Base-by-base conservation (phyloP, 2,888 invertebrate species). In the Cosmia trapezina region DNA sequence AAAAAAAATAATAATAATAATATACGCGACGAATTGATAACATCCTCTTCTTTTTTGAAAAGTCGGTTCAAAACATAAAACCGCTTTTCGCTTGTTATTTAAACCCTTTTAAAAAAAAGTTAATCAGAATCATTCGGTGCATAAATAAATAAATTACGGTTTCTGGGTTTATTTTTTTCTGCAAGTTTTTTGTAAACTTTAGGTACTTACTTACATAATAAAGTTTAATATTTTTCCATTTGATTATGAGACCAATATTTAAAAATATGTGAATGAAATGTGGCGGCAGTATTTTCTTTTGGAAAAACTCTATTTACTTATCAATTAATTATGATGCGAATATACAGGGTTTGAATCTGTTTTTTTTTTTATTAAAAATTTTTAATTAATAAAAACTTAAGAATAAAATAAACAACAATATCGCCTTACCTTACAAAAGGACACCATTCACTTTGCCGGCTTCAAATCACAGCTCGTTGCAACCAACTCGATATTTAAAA, bases 371-470 rank as follows among this genome's bases (percentile, higher is more conserved):
- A 11, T 64, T 22, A 7, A 4, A 1, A 12, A 22, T 41, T 5
- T n/a, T 9, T 28, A 62, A 51, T 37, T 17, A 7, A n/a, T 37
- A 22, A 57, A n/a, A 14, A 43, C 17, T 28, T 19, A 59, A 22
- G 8, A 61, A 64, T 65, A 60, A 56, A 65, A 63, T 67, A 62
- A 60, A 0, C 54, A 47, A 72, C 19, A 67, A 63, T 62, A 73
- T 66, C 28, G 43, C n/a, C 84, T 86, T 77, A 84, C 84, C 73
- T 75, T 84, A 73, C 19, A 71, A 69, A 78, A 84, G 69, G 73
- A 75, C 86, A 84, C 82, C 84, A 84, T 86, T 78, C 86, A 81
- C 86, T 84, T 76, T n/a, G 37, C 62, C 41, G 63, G 28, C 56
- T 60, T 41, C 49, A 70, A 69, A 63, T 41, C 63, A 41, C 66